A percentile compares a stretch with the other conserved stretches of the same genome.
Conservation (phyloP, 92 coral and sea anemone species). For the Porites cylindrica region DNA sequence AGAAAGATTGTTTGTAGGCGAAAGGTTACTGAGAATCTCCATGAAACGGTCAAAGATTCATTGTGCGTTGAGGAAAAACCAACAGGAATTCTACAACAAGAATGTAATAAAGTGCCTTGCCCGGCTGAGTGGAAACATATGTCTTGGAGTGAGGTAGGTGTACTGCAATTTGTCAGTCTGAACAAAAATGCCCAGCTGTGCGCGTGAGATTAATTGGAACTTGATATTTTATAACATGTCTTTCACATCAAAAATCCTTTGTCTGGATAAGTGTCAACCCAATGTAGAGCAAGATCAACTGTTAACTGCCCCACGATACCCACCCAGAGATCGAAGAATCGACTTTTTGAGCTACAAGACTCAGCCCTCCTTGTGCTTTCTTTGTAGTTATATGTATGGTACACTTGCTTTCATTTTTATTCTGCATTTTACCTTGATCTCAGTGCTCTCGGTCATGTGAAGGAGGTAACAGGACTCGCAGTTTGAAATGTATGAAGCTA, state of each 20-base stretch:
- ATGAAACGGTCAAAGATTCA: slow-evolving; percentile 60
- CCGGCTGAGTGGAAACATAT: slow-evolving; percentile 83
- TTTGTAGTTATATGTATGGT: too few species aligned
- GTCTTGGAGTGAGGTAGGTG: slow-evolving; percentile 85
- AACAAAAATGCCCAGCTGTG: too few species aligned
- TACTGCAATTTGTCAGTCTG: not conserved
- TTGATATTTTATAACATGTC: too few species aligned
- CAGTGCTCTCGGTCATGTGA: slow-evolving; percentile 88
- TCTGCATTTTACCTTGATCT: not conserved
- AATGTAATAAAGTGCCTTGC: slow-evolving; percentile 86
- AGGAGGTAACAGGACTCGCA: slow-evolving; percentile 72
- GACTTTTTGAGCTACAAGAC: too few species aligned
- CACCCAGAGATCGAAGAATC: too few species aligned
- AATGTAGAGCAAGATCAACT: too few species aligned
- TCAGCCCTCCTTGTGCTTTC: too few species aligned
- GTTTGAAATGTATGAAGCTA: slow-evolving; percentile 69
- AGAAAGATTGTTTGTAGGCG: slow-evolving; percentile 81
- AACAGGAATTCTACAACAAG: slow-evolving; percentile 49
- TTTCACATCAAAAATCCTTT: too few species aligned
- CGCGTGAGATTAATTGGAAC: too few species aligned
- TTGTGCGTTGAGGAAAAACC: slow-evolving; percentile 67
- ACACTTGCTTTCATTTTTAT: too few species aligned
- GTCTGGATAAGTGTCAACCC: too few species aligned
- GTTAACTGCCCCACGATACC: too few species aligned
- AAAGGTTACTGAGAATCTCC: slow-evolving; percentile 63